Evolutionary conservation across 2,113 vertebrate species (phyloP).

Genomic region (Plecotus auritus): DNA sequence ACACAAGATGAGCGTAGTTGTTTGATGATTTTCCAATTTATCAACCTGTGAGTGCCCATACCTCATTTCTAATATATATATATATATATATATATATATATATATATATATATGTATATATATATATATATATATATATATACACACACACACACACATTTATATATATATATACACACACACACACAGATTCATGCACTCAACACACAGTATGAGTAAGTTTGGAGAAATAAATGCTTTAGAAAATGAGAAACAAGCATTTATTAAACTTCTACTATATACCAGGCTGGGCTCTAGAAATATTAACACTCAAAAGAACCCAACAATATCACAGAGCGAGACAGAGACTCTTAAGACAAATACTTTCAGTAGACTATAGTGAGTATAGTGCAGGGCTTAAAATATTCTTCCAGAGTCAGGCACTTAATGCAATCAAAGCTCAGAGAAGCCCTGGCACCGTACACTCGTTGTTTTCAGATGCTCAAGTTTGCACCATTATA

Average conservation of each 20-base stretch:
- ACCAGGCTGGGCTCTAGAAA: neutral
- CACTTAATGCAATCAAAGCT: neutral
- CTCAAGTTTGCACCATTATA: neutral
- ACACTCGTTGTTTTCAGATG: neutral
- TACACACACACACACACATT: neutral
- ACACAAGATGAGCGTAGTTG: neutral
- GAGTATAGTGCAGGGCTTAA: neutral
- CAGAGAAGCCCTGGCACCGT: neutral
- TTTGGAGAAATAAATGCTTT: neutral
- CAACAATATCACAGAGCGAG: neutral
- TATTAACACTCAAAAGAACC: neutral
- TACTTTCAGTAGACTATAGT: neutral
- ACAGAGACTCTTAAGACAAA: neutral
- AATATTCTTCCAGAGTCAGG: neutral
- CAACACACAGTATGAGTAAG: neutral
- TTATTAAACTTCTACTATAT: neutral
- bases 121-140: neutral
- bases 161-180: neutral
- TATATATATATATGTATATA: neutral
- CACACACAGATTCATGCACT: neutral
- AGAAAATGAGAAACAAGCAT: neutral
- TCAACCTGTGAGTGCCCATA: neutral
- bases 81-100: neutral
- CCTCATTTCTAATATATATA: neutral
- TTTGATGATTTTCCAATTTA: neutral